Evolutionary conservation across 2,113 vertebrate genomes (phyloP).

Genomic region (Macrotus californicus): DNA sequence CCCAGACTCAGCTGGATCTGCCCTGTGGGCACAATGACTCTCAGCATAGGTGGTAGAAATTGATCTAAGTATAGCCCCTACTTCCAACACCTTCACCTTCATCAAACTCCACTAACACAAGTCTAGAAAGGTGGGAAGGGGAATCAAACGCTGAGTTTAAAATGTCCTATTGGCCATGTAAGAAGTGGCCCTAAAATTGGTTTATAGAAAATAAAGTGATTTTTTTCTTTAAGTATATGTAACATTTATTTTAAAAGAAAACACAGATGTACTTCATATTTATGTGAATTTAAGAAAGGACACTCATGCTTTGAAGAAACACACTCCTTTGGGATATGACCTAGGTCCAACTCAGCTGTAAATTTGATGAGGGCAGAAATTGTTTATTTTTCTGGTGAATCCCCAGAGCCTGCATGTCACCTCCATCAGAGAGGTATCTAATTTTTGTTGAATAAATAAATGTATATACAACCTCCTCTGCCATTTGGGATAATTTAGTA

Average conservation of each 20-base stretch:
- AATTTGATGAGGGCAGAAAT: background rate
- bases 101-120: too few species aligned
- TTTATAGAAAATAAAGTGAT: background rate
- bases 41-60: background rate
- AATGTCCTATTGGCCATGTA: fast-evolving
- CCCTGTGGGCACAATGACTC: fast-evolving
- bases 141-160: background rate
- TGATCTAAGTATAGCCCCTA: background rate
- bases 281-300: background rate
- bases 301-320: background rate
- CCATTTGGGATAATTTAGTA: background rate
- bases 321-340: background rate
- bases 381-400: background rate
- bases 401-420: too few species aligned
- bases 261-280: background rate
- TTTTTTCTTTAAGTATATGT: background rate
- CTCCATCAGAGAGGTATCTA: background rate
- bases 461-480: background rate
- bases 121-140: background rate
- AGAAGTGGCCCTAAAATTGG: background rate
- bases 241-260: background rate
- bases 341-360: background rate
- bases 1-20: background rate
- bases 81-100: background rate
- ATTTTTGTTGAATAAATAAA: background rate